Evolutionary conservation across 2,113 vertebrate species (phyloP).

Genomic region (Ceyx cyanopectus): DNA sequence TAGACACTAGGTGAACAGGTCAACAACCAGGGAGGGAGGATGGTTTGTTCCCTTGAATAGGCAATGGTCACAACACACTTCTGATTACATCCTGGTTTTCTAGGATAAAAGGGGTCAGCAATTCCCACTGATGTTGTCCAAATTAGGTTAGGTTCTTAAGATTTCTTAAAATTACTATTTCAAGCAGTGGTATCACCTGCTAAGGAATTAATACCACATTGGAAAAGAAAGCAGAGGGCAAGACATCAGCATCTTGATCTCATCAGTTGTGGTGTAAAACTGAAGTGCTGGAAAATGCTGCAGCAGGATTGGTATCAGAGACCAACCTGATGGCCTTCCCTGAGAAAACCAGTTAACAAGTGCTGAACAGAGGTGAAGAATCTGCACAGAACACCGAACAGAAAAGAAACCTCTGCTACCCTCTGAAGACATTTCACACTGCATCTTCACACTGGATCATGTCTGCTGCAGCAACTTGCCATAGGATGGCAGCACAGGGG

Average conservation of each 20-base stretch:
- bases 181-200: background rate
- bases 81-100: background rate
- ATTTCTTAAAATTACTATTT: background rate
- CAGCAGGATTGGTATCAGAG: background rate
- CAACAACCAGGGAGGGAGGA: background rate
- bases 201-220: background rate
- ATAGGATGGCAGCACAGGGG: slow-evolving; percentile 49
- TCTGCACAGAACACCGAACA: background rate
- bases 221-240: background rate
- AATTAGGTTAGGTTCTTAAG: background rate
- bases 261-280: background rate
- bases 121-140: background rate
- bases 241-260: background rate
- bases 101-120: background rate
- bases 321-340: background rate
- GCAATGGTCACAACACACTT: background rate
- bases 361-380: background rate
- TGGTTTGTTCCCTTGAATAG: background rate
- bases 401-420: slow-evolving; percentile 23
- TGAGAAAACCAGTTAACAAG: background rate
- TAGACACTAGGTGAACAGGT: background rate
- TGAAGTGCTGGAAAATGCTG: background rate
- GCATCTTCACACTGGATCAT: background rate
- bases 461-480: background rate
- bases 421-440: slow-evolving; percentile 36